Base-by-base conservation (phyloP, 2,797 vertebrate genomes). In the Syndactyla subalaris region DNA sequence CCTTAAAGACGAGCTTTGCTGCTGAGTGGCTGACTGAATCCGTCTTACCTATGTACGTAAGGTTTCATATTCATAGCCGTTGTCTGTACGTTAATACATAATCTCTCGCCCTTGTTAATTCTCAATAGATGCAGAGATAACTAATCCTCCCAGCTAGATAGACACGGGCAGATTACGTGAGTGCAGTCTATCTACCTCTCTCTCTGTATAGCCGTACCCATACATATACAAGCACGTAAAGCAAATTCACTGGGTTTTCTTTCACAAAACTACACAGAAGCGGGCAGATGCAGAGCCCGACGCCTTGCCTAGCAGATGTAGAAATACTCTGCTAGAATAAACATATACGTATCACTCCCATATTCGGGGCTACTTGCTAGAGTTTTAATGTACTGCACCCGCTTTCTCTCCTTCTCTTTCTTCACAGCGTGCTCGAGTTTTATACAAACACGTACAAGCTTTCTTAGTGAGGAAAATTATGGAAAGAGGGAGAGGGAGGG, bases 31-130 rank as follows among this genome's bases (percentile, higher is more conserved):
- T 94, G 92, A 36, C 32, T 85, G 89, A 91, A 88, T 89, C 89
- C 87, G 46, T 74, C 62, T 92, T 92, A 94, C 95, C 89, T 92
- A 91, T 85, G 70, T 84, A 88, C 89, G 91, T 51, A 83, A 81
- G 93, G 87, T 91, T 94, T 94, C 92, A 70, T 92, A 94, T 95
- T 95, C 95, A 79, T 52, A 78, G 91, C 89, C 79, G 48, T 48
- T 59, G 87, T 68, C 93, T 91, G 70, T 83, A 67, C 55, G 74
- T 67, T 90, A 89, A 73, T 92, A 85, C 73, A 84, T 93, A 96
- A 97, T 92, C 95, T 94, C 87, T 91, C 70, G 77, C 85, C 80
- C 92, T 91, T 95, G 92, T 91, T 96, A 96, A 96, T 96, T 95
- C 96, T 95, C 89, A 79, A 27, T 94, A 96, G 95, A 94, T 96